Base-by-base conservation (phyloP, 2,888 invertebrate species). In the Poecilobothrus nobilitatus region DNA sequence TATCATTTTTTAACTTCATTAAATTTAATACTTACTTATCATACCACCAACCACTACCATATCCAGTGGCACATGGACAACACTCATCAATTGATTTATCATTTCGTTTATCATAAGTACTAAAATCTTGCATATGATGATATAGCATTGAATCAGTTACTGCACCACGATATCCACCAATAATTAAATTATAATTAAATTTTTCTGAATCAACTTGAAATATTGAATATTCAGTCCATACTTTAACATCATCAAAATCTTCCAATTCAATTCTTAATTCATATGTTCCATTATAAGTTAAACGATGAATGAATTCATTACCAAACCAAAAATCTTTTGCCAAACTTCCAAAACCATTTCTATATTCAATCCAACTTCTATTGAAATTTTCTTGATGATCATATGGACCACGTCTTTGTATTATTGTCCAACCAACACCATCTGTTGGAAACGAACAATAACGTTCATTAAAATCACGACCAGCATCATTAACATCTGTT, bases 41-140 rank as follows among this genome's bases (percentile, higher is more conserved):
- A 74, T 85, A 86, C 87, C 87, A 87, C 86, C 87, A 87, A 12
- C 86, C 87, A 22, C 85, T 85, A 1, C 83, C 84, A 77, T 84
- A 86, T 1, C 83, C 82, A 22, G 82, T 77, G 0, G 85, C 83
- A 75, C 86, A 86, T 21, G 84, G 83, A 74, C 85, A 84, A 73
- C 85, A 85, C 0, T 79, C 79, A 20, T 80, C 78, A 0, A 84
- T 83, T 15, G 83, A 83, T 27, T 81, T 78, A 74, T 86, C 85
- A 74, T 85, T 84, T 53, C 81, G 83, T 8, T 78, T 75, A 70
- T 81, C 80, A 63, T 75, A 78, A 0, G 80, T 78, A 68, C 77
- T 78, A 66, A 81, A 87, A 82, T 73, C 79, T 75, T 71, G 81
- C 37, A 81, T 81, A 75, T 84, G 84, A 74, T 86, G 86, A 70